Evolutionary conservation across 2,888 invertebrate species (phyloP).

Genomic region (Apamea epomidion): DNA sequence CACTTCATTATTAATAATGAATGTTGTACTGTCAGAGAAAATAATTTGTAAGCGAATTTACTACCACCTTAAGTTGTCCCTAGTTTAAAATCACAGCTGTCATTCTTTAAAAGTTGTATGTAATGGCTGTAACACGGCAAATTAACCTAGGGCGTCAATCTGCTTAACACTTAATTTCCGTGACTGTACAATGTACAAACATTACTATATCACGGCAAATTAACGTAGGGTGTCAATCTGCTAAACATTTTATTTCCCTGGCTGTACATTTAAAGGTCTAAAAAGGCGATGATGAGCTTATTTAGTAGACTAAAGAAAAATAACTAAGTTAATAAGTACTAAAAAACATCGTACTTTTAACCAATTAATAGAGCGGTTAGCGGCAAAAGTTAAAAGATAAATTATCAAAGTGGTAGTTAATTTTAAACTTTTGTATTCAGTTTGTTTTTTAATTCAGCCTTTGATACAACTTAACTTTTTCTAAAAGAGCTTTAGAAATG

Average conservation of each 20-base stretch:
- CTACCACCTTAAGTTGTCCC: not conserved
- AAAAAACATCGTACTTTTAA: slow-evolving; percentile 23
- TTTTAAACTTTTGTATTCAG: slow-evolving; percentile 45
- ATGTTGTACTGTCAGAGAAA: rapidly evolving
- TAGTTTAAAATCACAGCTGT: not conserved
- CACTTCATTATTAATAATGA: not conserved
- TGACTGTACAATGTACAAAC: not conserved
- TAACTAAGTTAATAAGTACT: not conserved
- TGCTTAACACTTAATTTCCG: not conserved
- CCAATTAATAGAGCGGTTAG: slow-evolving; percentile 31
- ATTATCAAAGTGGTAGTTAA: slow-evolving; percentile 38
- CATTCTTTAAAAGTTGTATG: not conserved
- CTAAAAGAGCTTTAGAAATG: not conserved
- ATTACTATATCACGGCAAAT: not conserved
- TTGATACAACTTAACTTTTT: slow-evolving; percentile 39
- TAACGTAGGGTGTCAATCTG: not conserved
- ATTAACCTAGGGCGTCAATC: not conserved
- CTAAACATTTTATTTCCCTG: not conserved
- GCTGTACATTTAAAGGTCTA: no score
- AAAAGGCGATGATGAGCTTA: not conserved
- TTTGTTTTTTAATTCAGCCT: slow-evolving; percentile 40
- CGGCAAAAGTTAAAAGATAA: slow-evolving; percentile 37
- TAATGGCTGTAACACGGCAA: not conserved
- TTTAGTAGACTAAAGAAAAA: slow-evolving; percentile 4
- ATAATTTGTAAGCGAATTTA: not conserved